Evolutionary conservation across 1,140 invertebrate genomes (phyloP), one percentile per base, ranked within the genome.

Genomic region (Drosophila kanapiae): DNA sequence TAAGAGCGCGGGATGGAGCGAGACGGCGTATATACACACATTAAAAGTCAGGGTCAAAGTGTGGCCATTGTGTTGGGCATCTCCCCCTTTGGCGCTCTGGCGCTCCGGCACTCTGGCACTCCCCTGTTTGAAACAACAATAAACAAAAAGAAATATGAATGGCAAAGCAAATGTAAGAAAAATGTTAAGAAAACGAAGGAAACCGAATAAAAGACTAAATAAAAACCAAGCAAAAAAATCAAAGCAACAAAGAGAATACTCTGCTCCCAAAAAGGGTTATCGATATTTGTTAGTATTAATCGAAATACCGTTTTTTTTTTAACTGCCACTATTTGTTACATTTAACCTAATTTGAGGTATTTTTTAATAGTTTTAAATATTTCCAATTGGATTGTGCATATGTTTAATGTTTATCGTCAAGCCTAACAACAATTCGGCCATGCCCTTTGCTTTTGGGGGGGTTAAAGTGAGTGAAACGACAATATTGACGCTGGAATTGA

Each of bases 1-100:
- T 57, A 71, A 74, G 63, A 61, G 48, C 48, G 27, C 48, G 27
- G 31, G 16, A 38, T 13, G 27, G 45, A 49, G 49, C 11, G 38
- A 51, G 70, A 53, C 35, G 58, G 57, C 62, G 57, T 63, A 37
- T 61, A 60, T 58, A 60, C 60, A 64, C 77, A 23, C 72, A 82
- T 85, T 82, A 82, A 85, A 85, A 85, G 82, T 85, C 82, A 85
- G 82, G 82, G 82, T 85, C 82, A 86, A 85, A 85, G 69, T 81
- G 82, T 77, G 75, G 75, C 78, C 82, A 86, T 85, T 85, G 82
- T 85, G 61, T 74, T 72, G 57, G 58, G 53, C 61, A 45, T 75
- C 40, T 64, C 59, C 60, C 58, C 31, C 14, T 4, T 0, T 8
- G 0, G 47, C 23, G 23, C 23, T 67, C 45, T 27, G 38, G 62